Conservation (phyloP, 2,797 vertebrate genomes). For the Zalophus californianus region DNA sequence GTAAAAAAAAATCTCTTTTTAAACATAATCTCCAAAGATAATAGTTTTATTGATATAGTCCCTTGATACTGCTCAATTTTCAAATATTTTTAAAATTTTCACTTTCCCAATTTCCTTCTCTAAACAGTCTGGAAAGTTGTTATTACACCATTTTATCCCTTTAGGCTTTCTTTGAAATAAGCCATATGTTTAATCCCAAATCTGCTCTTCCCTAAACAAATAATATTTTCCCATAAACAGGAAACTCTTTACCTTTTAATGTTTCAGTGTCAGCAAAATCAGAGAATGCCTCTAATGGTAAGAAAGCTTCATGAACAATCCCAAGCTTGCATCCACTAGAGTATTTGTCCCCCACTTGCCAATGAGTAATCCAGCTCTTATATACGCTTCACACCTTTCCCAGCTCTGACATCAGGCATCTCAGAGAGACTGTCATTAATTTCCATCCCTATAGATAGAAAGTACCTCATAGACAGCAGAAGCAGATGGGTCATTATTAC, state of each 20-base stretch:
- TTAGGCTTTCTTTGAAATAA: constrained; percentile 54
- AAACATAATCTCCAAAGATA: not conserved
- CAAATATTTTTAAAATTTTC: not conserved
- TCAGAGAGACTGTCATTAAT: constrained; percentile 73
- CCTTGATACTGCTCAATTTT: not conserved
- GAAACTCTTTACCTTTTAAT: constrained; percentile 84
- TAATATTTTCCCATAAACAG: constrained; percentile 15
- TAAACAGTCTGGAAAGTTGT: not conserved
- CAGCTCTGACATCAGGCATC: constrained; percentile 87
- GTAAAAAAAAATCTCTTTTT: not conserved
- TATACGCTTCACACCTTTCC: constrained; percentile 83
- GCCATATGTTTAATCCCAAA: not conserved
- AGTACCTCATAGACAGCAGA: constrained; percentile 78
- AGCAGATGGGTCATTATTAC: constrained; percentile 67
- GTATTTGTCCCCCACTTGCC: constrained; percentile 54
- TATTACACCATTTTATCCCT: not conserved
- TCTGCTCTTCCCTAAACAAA: not conserved
- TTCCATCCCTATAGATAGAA: constrained; percentile 74
- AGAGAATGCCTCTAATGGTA: constrained; percentile 59
- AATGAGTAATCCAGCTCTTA: constrained; percentile 81
- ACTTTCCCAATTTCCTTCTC: constrained; percentile 3
- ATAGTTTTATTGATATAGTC: not conserved
- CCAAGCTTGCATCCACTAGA: constrained; percentile 71
- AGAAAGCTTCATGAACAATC: constrained; percentile 59
- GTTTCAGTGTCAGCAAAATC: constrained; percentile 56